phyloP scores from a whole-genome alignment of 1,140 invertebrate species.

The Calephelis virginiensis region DNA sequence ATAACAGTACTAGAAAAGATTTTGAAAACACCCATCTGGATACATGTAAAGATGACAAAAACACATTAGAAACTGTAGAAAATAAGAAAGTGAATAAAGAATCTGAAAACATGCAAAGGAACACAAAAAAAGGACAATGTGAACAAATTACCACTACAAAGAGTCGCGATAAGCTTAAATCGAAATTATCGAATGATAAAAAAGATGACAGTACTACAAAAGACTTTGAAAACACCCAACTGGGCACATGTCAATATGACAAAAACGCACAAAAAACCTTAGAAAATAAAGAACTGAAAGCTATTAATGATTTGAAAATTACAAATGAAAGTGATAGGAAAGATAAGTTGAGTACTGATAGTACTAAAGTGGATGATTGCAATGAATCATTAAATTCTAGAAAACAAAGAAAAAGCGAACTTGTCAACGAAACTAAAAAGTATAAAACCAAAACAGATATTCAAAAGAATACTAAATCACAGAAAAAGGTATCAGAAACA shows the following conservation, averaged over 20 bases:
- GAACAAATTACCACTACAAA: background rate
- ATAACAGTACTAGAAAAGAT: background rate
- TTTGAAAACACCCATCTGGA: background rate
- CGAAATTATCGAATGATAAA: background rate
- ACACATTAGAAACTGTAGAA: conserved; percentile 18
- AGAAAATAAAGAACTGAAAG: conserved; percentile 13
- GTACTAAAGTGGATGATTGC: conserved; percentile 8
- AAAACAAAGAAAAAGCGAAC: conserved; percentile 28
- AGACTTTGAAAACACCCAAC: background rate
- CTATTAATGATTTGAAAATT: background rate
- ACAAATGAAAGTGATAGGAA: background rate
- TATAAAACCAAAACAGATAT: conserved; percentile 1
- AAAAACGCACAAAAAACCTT: conserved; percentile 18
- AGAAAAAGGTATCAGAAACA: background rate
- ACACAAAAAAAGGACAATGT: background rate
- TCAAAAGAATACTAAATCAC: background rate
- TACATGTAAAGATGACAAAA: background rate
- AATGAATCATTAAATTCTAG: conserved; percentile 10
- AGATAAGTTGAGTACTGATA: background rate
- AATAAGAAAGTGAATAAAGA: background rate
- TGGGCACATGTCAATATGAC: background rate
- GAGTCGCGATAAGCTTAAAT: background rate
- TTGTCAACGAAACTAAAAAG: conserved; percentile 20
- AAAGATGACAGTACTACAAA: background rate
- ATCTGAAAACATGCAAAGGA: background rate